These are phyloP conservation scores for Bombyx mori DNA, from an alignment of 1,140 invertebrate species.

Conservation along the genomic window DNA sequence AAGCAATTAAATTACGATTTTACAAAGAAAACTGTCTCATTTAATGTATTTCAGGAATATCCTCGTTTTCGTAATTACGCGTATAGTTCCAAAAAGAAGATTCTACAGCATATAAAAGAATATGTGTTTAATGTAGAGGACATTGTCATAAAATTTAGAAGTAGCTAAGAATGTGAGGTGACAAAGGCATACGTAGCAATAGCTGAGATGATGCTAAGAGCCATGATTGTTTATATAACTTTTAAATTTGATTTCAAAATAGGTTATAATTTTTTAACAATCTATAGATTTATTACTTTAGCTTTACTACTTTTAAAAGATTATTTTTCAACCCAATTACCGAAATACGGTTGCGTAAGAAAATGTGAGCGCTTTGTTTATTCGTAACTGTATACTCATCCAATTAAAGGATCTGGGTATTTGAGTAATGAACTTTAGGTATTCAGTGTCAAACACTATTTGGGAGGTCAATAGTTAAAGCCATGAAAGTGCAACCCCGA, in stretches of 20 bases:
- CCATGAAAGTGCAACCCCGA: conserved; percentile 61
- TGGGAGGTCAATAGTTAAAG: conserved; percentile 60
- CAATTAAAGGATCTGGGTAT: conserved; percentile 51
- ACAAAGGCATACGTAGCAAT: too few relatives aligned
- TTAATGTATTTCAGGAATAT: not conserved
- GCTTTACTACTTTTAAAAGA: not conserved
- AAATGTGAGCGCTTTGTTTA: conserved; percentile 21
- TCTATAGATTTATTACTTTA: too few relatives aligned
- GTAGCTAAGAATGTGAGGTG: not conserved
- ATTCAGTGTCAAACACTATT: conserved; percentile 52
- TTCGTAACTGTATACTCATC: conserved; percentile 37
- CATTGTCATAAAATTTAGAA: not conserved
- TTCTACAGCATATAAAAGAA: not conserved
- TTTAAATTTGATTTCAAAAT: too few relatives aligned
- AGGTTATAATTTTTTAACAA: too few relatives aligned
- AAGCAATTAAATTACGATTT: too few relatives aligned
- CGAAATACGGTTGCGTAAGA: too few relatives aligned
- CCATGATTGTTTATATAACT: too few relatives aligned
- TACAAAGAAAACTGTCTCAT: not conserved
- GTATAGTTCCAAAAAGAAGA: not conserved
- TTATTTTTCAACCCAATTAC: not conserved
- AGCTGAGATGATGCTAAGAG: too few relatives aligned
- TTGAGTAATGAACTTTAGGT: conserved; percentile 60
- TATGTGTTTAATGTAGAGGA: not conserved
- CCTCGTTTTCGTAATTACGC: not conserved